A percentile compares a stretch with the other conserved stretches of the same genome.
Conservation (phyloP, 2,797 vertebrate genomes). For the Parauchenoglanis punctatus region DNA sequence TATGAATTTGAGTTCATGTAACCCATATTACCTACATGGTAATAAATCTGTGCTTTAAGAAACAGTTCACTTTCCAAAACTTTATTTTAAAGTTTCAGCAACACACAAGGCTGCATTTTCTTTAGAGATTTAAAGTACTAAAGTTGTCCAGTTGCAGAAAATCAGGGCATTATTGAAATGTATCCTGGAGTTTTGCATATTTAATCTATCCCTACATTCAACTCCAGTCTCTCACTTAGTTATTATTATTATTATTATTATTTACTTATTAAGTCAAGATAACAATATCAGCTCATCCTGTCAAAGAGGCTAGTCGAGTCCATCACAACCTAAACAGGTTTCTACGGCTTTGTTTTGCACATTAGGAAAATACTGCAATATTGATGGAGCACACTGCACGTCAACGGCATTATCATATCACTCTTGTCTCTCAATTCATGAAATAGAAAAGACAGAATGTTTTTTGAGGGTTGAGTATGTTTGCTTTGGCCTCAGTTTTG, state of each 20-base stretch:
- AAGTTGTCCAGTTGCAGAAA: not conserved
- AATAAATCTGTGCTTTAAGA: not conserved
- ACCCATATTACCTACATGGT: not conserved
- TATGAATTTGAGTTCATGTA: not conserved
- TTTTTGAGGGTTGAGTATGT: slow-evolving; percentile 31
- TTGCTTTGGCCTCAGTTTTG: slow-evolving; percentile 39
- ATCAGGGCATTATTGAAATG: not conserved
- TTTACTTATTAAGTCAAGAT: not conserved
- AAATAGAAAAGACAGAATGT: slow-evolving; percentile 40
- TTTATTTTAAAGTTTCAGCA: not conserved
- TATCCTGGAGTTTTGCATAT: not conserved
- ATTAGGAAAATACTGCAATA: slow-evolving; percentile 47
- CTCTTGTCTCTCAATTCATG: slow-evolving; percentile 20
- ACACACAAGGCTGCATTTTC: not conserved
- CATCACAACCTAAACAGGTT: slow-evolving; percentile 12
- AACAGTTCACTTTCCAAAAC: not conserved
- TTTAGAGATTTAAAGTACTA: not conserved
- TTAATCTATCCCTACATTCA: not conserved
- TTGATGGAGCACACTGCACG: slow-evolving; percentile 40
- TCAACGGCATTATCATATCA: slow-evolving; percentile 51
- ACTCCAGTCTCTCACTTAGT: not conserved
- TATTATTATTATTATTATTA: not conserved
- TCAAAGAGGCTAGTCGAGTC: no score
- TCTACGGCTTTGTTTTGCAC: not conserved
- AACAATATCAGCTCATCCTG: not conserved